Percentiles rank a stretch among this genome's conserved stretches.
phyloP scores from a whole-genome alignment of 2,888 invertebrate genomes.

The Parascotia fuliginaria region DNA sequence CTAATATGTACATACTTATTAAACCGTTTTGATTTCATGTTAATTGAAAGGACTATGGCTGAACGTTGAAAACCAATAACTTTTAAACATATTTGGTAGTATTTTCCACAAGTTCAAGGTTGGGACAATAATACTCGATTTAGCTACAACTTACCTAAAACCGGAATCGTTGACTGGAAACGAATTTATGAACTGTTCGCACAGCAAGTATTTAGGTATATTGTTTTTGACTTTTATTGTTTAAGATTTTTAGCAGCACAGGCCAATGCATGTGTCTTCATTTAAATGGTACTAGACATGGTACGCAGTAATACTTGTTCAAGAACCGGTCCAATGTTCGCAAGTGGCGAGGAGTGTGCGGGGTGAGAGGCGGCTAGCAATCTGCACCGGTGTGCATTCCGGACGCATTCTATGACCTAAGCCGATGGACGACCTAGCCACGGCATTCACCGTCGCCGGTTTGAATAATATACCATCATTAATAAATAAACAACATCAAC shows the following conservation, averaged over 20 bases:
- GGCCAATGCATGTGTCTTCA: constrained; percentile 14
- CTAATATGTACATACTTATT: too few relatives aligned
- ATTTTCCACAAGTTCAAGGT: constrained; percentile 19
- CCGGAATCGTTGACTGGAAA: too few relatives aligned
- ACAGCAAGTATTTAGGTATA: too few relatives aligned
- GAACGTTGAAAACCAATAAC: constrained; percentile 5
- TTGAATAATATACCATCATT: constrained; percentile 43
- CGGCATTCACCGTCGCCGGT: constrained; percentile 46
- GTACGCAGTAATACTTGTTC: constrained; percentile 37
- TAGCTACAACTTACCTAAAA: neutral
- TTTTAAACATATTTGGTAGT: constrained; percentile 9
- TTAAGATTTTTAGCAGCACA: neutral
- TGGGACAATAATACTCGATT: neutral
- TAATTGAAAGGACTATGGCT: constrained; percentile 4
- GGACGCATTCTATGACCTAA: constrained; percentile 66
- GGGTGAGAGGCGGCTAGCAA: constrained; percentile 60
- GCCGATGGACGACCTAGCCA: constrained; percentile 56
- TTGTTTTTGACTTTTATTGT: too few relatives aligned
- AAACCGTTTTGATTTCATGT: neutral
- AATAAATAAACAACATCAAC: neutral
- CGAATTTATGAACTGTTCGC: too few relatives aligned
- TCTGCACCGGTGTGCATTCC: constrained; percentile 67
- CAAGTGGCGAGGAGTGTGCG: constrained; percentile 40
- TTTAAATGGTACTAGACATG: constrained; percentile 15
- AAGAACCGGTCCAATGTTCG: constrained; percentile 55